These are phyloP conservation scores for Leptopilina drosophilae DNA, from an alignment of 2,888 invertebrate genomes.

Conservation along the genomic window DNA sequence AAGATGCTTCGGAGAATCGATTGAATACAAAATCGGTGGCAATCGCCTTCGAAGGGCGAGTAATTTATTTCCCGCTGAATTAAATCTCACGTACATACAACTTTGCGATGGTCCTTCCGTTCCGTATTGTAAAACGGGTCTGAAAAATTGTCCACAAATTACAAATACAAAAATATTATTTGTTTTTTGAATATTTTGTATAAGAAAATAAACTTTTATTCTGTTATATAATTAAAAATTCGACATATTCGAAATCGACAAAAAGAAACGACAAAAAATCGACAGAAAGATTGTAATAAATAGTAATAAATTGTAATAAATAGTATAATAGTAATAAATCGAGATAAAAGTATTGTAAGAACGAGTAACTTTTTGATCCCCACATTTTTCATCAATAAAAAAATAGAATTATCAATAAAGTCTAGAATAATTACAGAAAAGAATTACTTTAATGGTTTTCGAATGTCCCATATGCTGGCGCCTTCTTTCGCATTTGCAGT, in stretches of 20 bases:
- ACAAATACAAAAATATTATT: background rate
- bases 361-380: too few relatives aligned
- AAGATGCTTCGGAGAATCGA: slow-evolving; percentile 83
- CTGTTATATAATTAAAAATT: too few relatives aligned
- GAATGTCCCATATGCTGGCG: slow-evolving; percentile 92
- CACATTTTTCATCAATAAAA: too few relatives aligned
- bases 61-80: slow-evolving; percentile 86
- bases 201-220: too few relatives aligned
- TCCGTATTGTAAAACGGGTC: slow-evolving; percentile 85
- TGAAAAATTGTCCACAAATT: slow-evolving; percentile 66
- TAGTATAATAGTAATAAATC: too few relatives aligned
- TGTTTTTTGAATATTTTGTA: too few relatives aligned
- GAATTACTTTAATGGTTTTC: slow-evolving; percentile 89
- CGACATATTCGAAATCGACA: too few relatives aligned
- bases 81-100: slow-evolving; percentile 96
- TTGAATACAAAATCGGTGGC: slow-evolving; percentile 89
- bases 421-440: background rate
- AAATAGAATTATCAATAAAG: background rate
- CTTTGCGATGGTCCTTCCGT: slow-evolving; percentile 82
- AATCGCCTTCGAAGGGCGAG: slow-evolving; percentile 90
- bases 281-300: too few relatives aligned
- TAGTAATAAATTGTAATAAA: too few relatives aligned
- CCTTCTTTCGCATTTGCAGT: slow-evolving; percentile 95
- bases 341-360: too few relatives aligned
- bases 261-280: too few relatives aligned